These are phyloP conservation scores for Antedon mediterranea DNA, from an alignment of 53 echinoderm and acorn worm genomes.

Conservation along the genomic window DNA sequence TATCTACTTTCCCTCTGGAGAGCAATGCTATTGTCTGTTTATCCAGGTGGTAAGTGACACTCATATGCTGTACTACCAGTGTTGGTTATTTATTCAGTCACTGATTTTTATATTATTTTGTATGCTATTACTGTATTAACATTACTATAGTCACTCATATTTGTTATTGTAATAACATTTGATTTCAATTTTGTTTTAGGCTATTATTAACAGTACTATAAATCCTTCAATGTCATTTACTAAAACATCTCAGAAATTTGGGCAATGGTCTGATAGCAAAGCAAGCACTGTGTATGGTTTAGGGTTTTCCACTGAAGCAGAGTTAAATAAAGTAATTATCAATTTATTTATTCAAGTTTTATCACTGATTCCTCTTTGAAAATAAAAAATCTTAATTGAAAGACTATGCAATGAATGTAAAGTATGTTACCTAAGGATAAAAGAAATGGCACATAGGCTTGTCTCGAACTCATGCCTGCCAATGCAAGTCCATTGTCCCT, in stretches of 20 bases:
- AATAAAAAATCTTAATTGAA: too few species aligned
- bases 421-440: too few species aligned
- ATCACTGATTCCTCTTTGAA: constrained; percentile 6
- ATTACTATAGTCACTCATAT: too few species aligned
- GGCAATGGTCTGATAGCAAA: constrained; percentile 93
- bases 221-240: constrained; percentile 76
- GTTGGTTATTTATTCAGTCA: not conserved
- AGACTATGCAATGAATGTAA: too few species aligned
- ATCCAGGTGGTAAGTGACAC: too few species aligned
- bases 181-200: constrained; percentile 15
- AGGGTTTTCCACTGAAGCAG: constrained; percentile 74
- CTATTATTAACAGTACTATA: constrained; percentile 96
- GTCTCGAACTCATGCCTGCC: too few species aligned
- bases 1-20: too few species aligned
- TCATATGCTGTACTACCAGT: too few species aligned
- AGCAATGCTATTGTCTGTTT: too few species aligned
- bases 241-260: constrained; percentile 99
- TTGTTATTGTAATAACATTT: too few species aligned
- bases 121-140: not conserved
- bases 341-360: not conserved
- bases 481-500: too few species aligned
- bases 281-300: constrained; percentile 95
- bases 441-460: too few species aligned
- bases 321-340: constrained; percentile 68
- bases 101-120: not conserved